phyloP scores from a whole-genome alignment of 1,140 invertebrate species.

The Stratiolaelaps scimitus region DNA sequence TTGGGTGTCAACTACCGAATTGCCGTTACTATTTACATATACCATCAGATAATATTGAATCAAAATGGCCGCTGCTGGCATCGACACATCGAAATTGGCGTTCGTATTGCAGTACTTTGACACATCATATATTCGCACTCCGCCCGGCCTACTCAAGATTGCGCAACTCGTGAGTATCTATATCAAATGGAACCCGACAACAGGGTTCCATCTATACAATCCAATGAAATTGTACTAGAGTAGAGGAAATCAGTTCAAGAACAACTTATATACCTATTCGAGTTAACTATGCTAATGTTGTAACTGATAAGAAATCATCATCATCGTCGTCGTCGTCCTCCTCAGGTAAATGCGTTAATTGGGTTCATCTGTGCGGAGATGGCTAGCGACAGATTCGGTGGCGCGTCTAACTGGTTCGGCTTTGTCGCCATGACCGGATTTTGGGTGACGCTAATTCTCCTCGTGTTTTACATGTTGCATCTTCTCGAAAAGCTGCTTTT shows the following conservation, averaged over 20 bases:
- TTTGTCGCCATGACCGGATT: slow-evolving; percentile 72
- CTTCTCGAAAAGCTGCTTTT: slow-evolving; percentile 67
- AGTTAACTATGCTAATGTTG: slow-evolving; percentile 32
- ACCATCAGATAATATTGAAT: too few relatives aligned
- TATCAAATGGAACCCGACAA: background rate
- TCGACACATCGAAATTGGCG: background rate
- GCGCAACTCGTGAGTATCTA: slow-evolving; percentile 58
- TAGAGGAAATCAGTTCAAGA: slow-evolving; percentile 31
- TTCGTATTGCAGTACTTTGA: slow-evolving; percentile 46
- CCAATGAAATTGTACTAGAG: slow-evolving; percentile 19
- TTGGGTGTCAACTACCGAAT: too few relatives aligned
- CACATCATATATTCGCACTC: slow-evolving; percentile 52
- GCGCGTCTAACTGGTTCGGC: slow-evolving; percentile 55
- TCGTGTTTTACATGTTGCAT: slow-evolving; percentile 69
- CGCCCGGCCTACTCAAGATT: slow-evolving; percentile 63
- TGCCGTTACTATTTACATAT: too few relatives aligned
- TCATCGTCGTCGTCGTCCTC: too few relatives aligned
- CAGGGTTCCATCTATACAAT: slow-evolving; percentile 29
- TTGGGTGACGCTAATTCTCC: slow-evolving; percentile 64
- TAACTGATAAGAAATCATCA: slow-evolving; percentile 35
- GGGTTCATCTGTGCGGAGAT: slow-evolving; percentile 68
- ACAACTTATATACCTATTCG: slow-evolving; percentile 28
- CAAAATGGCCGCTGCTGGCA: background rate
- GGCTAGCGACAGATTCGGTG: slow-evolving; percentile 43
- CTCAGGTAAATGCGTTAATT: slow-evolving; percentile 58